A percentile compares a stretch with the other conserved stretches of the same genome.
phyloP scores from a whole-genome alignment of 2,797 vertebrate species.

The Pterois miles region DNA sequence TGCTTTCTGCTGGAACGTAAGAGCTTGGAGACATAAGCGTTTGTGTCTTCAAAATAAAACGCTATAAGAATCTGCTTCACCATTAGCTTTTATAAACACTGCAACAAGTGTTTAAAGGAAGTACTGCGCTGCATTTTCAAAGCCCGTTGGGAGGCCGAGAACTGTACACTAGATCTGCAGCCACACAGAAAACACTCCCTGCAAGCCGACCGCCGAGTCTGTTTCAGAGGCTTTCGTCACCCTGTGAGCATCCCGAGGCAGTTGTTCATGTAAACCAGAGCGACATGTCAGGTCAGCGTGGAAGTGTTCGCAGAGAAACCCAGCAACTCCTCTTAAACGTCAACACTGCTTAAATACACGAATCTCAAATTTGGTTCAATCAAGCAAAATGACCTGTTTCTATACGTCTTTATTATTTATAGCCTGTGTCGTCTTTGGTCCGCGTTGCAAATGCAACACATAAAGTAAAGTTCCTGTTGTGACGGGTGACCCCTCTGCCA shows the following conservation, averaged over 20 bases:
- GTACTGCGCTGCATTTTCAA: neutral
- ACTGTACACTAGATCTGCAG: constrained; percentile 14
- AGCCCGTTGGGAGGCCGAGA: neutral
- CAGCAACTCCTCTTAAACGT: neutral
- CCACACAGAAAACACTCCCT: neutral
- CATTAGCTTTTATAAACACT: neutral
- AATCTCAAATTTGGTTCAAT: neutral
- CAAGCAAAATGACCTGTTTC: neutral
- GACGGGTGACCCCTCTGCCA: too few species aligned
- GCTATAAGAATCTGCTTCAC: neutral
- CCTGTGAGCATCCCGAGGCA: constrained; percentile 30
- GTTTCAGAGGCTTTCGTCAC: constrained; percentile 65
- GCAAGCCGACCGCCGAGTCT: neutral
- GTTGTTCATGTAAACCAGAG: constrained; percentile 1
- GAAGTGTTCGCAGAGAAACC: neutral
- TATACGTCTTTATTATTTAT: too few species aligned
- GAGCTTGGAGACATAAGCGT: neutral
- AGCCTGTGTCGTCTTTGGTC: too few species aligned
- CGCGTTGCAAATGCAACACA: too few species aligned
- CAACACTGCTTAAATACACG: neutral
- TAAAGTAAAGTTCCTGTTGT: too few species aligned
- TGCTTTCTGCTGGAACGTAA: constrained; percentile 9
- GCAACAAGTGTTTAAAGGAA: constrained; percentile 13
- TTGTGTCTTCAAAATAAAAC: constrained; percentile 18
- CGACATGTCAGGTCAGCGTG: constrained; percentile 18